A percentile compares a stretch with the other conserved stretches of the same genome.
phyloP scores from a whole-genome alignment of 2,113 vertebrate species.

The Pterocles orientalis region DNA sequence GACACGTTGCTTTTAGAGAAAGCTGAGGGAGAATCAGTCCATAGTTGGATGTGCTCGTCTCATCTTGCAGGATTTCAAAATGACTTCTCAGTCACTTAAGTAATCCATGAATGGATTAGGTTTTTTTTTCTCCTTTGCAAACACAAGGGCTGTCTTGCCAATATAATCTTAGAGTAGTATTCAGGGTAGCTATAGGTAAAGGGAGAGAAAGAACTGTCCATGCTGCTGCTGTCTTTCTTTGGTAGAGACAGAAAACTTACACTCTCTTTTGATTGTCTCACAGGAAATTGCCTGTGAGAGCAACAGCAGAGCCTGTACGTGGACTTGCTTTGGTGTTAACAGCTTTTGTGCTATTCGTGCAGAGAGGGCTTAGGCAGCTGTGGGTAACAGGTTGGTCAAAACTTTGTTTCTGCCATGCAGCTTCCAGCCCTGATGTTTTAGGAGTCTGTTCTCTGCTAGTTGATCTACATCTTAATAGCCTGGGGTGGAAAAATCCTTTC shows the following conservation, averaged over 20 bases:
- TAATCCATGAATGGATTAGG: not conserved
- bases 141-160: not conserved
- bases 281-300: not conserved
- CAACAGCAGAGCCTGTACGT: rapidly evolving
- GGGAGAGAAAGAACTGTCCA: rapidly evolving
- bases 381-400: not conserved
- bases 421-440: not conserved
- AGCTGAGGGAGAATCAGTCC: not conserved
- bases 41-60: not conserved
- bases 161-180: not conserved
- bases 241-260: not conserved
- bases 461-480: not conserved
- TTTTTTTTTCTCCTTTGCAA: not conserved
- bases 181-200: not conserved
- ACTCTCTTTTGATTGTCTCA: not conserved
- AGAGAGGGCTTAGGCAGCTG: not conserved
- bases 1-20: not conserved
- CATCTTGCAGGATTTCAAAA: not conserved
- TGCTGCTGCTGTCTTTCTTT: not conserved
- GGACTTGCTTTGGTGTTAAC: not conserved
- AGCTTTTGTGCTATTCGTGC: not conserved
- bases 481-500: not conserved
- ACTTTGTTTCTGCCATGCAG: not conserved
- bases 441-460: not conserved
- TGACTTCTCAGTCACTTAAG: not conserved